Evolutionary conservation across 2,797 vertebrate species (phyloP).

Genomic region (Leptodactylus fallax): DNA sequence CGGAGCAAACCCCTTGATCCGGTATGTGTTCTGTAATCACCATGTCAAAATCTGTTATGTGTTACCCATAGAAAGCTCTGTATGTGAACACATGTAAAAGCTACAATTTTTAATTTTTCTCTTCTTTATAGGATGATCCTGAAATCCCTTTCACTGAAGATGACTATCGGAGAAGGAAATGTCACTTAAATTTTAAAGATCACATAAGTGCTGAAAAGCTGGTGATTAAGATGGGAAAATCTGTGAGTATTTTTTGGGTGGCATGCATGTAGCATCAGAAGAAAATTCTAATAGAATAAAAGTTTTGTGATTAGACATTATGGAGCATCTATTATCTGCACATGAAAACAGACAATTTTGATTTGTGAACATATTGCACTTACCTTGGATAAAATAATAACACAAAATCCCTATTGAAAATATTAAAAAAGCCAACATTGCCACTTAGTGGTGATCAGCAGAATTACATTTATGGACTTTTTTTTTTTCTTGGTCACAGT

Average conservation of each 20-base stretch:
- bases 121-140: slow-evolving; percentile 78
- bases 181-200: slow-evolving; percentile 84
- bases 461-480: background rate
- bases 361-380: background rate
- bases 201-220: slow-evolving; percentile 87
- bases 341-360: background rate
- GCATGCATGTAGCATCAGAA: too few relatives aligned
- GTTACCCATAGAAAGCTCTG: background rate
- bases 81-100: background rate
- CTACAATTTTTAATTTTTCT: background rate
- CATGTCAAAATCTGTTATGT: too few relatives aligned
- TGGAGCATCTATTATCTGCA: background rate
- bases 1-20: slow-evolving; percentile 79
- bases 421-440: background rate
- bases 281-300: background rate
- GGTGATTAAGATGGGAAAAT: slow-evolving; percentile 87
- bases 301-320: too few relatives aligned
- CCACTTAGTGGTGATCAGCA: background rate
- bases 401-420: background rate
- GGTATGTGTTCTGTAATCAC: slow-evolving; percentile 75
- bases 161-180: slow-evolving; percentile 83
- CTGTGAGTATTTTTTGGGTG: slow-evolving; percentile 75
- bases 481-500: background rate
- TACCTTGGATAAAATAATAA: background rate
- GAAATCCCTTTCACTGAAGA: slow-evolving; percentile 85